Conservation (phyloP, 2,113 vertebrate species). For the Calcarius ornatus region DNA sequence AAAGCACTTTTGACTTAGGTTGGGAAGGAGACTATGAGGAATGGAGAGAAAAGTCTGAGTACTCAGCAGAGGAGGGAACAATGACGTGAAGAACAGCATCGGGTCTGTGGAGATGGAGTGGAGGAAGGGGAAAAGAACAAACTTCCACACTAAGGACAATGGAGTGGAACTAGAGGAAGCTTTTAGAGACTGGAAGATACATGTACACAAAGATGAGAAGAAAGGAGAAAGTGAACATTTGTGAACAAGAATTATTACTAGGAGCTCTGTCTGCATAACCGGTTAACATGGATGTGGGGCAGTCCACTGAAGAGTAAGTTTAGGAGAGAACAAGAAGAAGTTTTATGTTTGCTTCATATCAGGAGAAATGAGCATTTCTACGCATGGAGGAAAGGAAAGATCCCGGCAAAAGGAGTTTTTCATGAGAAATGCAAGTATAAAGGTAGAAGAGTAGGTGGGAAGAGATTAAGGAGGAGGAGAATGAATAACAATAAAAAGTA, state of each 20-base stretch:
- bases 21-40: not conserved
- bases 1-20: not conserved
- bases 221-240: not conserved
- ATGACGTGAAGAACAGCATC: fast-evolving
- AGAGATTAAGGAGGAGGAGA: not conserved
- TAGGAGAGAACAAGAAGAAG: not conserved
- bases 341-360: not conserved
- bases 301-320: not conserved
- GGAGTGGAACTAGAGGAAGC: not conserved
- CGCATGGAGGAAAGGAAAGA: not conserved
- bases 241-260: not conserved
- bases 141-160: not conserved
- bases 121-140: not conserved
- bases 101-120: not conserved
- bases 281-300: not conserved
- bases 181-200: not conserved
- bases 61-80: not conserved
- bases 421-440: not conserved
- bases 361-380: not conserved
- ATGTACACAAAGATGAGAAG: not conserved
- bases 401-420: not conserved
- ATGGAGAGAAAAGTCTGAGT: not conserved
- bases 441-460: not conserved
- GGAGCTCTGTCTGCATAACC: not conserved
- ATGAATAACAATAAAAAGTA: not conserved